Evolutionary conservation across 2,888 invertebrate species (phyloP).

Genomic region (Proisotoma minuta): DNA sequence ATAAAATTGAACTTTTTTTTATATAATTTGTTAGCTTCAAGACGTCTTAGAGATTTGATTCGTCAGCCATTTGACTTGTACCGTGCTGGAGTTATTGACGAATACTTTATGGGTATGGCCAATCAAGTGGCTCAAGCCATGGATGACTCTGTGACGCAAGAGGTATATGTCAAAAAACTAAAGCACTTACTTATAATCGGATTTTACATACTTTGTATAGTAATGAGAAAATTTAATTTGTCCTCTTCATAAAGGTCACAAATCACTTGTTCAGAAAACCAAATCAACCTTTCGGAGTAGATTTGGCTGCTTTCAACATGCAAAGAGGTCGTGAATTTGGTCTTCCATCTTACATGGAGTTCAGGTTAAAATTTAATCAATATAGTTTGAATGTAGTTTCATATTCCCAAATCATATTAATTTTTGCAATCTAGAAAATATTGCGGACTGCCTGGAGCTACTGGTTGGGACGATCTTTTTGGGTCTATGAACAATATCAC

Average conservation of each 20-base stretch:
- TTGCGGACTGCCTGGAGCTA: conserved; percentile 75
- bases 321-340: conserved; percentile 88
- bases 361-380: conserved; percentile 56
- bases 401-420: not conserved
- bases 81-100: conserved; percentile 82
- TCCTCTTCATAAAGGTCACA: conserved; percentile 66
- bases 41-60: conserved; percentile 79
- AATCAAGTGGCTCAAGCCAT: conserved; percentile 92
- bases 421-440: conserved; percentile 61
- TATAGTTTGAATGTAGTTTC: not conserved
- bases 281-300: conserved; percentile 67
- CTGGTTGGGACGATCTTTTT: conserved; percentile 72
- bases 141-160: conserved; percentile 83
- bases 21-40: conserved; percentile 64
- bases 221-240: not conserved
- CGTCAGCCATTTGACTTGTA: conserved; percentile 85
- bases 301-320: conserved; percentile 88
- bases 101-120: conserved; percentile 87
- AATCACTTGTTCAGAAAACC: conserved; percentile 78
- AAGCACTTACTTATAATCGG: no score
- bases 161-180: conserved; percentile 46
- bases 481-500: conserved; percentile 87
- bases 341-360: conserved; percentile 87
- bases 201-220: no score
- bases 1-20: conserved; percentile 48